Conservation (phyloP, 2,888 invertebrate species). For the Trypoxylon attenuatum region DNA sequence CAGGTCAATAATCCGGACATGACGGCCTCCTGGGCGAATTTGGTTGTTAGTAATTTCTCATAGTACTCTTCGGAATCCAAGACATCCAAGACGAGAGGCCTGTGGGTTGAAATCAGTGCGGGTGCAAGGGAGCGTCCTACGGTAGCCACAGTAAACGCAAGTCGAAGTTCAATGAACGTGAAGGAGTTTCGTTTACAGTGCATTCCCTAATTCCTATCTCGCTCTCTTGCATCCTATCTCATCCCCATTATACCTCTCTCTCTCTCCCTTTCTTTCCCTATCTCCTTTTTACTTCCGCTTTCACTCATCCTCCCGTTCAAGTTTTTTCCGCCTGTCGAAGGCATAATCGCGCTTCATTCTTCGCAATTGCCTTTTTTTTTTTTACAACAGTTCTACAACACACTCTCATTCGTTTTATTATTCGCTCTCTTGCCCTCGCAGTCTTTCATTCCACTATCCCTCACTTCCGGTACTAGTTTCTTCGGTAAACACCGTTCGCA, state of each 20-base stretch:
- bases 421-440: background rate
- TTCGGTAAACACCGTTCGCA: too few relatives aligned
- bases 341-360: too few relatives aligned
- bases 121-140: conserved; percentile 69
- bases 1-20: conserved; percentile 69
- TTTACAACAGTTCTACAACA: too few relatives aligned
- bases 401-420: too few relatives aligned
- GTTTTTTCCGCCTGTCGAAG: conserved; percentile 4
- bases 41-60: conserved; percentile 44
- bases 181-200: background rate
- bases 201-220: conserved; percentile 5
- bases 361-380: too few relatives aligned
- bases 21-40: conserved; percentile 64
- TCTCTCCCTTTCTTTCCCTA: background rate
- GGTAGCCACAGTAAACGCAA: conserved; percentile 56
- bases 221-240: background rate
- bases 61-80: conserved; percentile 59
- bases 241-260: conserved; percentile 1
- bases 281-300: background rate
- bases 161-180: too few relatives aligned
- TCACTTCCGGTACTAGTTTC: too few relatives aligned
- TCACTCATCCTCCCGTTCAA: conserved; percentile 8
- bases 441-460: background rate
- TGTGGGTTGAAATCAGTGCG: conserved; percentile 65
- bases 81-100: conserved; percentile 66